Evolutionary conservation across 2,113 vertebrate genomes (phyloP).

Genomic region (Cyprinodon brontotheroides): DNA sequence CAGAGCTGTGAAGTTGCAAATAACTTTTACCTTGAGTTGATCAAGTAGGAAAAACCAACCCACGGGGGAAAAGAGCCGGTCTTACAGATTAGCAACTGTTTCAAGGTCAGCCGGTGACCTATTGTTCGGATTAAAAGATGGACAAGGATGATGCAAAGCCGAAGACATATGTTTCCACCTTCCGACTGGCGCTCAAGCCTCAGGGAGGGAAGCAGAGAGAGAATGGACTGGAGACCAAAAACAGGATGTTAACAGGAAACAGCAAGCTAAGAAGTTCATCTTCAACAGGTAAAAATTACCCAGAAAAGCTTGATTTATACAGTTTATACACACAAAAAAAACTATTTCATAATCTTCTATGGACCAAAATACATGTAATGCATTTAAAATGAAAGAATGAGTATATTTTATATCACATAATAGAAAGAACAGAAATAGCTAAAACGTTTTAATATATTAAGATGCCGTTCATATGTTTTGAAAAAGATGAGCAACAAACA

Average conservation of each 20-base stretch:
- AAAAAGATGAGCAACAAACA: no score
- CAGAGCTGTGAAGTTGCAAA: conserved; percentile 16
- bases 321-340: neutral
- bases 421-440: neutral
- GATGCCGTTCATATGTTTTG: no score
- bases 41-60: neutral
- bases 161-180: conserved; percentile 74
- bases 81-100: conserved; percentile 18
- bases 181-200: conserved; percentile 66
- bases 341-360: neutral
- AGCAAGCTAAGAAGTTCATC: conserved; percentile 23
- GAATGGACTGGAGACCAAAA: conserved; percentile 36
- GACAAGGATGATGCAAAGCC: conserved; percentile 53
- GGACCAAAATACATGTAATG: neutral
- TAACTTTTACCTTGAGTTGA: neutral
- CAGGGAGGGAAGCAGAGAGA: conserved; percentile 14
- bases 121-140: conserved; percentile 52
- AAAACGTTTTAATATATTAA: neutral
- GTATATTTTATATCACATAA: neutral
- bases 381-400: neutral
- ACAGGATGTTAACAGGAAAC: conserved; percentile 5
- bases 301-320: neutral
- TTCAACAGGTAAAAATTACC: conserved; percentile 57
- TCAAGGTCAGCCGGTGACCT: conserved; percentile 19
- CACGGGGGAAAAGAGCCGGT: conserved; percentile 16